Evolutionary conservation across 37 sponge, comb jelly and placozoan genomes (phyloP), one percentile per base, ranked within the genome.

Genomic region (Bolinopsis microptera): DNA sequence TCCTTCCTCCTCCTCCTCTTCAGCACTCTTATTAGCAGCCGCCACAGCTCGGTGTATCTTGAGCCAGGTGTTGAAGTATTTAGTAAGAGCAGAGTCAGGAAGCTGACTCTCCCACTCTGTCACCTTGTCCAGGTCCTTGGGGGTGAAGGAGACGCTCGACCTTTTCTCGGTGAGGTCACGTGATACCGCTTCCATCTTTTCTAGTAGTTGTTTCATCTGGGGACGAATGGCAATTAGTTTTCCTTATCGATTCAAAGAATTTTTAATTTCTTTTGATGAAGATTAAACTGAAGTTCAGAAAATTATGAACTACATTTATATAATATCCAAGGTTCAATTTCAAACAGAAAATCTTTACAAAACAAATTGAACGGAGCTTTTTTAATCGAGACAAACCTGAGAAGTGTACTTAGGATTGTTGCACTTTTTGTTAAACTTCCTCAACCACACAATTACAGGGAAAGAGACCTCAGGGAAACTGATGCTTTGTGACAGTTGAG

Each of bases 11-110:
- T 40, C 90, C 13, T 86, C 90, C 30, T 86, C 90, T 21, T 40
- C 48, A 23, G 32, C 90, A 30, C 25, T 48, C 40, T n/a, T 86
- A 0, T 86, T 24, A 9, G 32, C 35, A 13, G 90, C 90, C 26
- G 23, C 25, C 0, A 86, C 90, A 86, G 90, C 25, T 38, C 90
- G 37, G 90, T 86, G 90, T 23, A 86, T 41, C 61, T 34, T 86
- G 38, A 86, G n/a, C 90, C 90, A 86, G 90, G 22, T 86, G 26
- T 86, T 86, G 90, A 86, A 86, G 31, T 41, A 86, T 48, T 86
- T 86, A 18, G 90, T 86, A 1, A 86, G 61, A 8, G 90, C 90
- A 27, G 61, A 41, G 28, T 86, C 90, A 36, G 90, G 90, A 2
- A 86, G 90, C 30, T 9, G 28, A 8, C 39, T 38, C 61, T 86